Evolutionary conservation across 2,113 vertebrate genomes (phyloP).

Genomic region (Tichodroma muraria): DNA sequence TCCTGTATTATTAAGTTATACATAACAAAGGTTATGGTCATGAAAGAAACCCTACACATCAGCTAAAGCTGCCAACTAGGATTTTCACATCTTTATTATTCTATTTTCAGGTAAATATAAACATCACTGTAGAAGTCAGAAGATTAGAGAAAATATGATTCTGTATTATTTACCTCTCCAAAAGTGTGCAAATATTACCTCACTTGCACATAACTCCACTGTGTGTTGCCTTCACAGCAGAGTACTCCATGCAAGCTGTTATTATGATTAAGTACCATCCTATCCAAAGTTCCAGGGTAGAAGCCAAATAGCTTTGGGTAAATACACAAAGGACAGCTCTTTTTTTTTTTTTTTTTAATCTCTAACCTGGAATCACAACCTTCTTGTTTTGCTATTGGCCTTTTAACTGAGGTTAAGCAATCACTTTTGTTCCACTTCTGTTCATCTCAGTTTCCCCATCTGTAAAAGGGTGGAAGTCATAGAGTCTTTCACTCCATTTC

Average conservation of each 20-base stretch:
- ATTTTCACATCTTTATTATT: background rate
- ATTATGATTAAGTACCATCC: background rate
- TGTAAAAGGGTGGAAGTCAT: background rate
- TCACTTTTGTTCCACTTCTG: background rate
- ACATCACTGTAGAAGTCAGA: background rate
- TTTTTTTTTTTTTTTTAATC: background rate
- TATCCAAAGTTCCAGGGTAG: background rate
- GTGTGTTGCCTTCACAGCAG: background rate
- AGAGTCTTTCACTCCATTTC: background rate
- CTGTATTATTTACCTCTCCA: background rate
- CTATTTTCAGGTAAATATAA: background rate
- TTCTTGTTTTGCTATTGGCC: background rate
- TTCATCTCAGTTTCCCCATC: background rate
- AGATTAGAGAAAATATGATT: background rate
- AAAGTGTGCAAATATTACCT: background rate
- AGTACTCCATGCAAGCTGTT: background rate
- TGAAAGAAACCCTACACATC: background rate
- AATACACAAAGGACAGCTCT: background rate
- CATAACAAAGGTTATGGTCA: background rate
- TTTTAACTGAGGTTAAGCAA: background rate
- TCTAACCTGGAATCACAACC: background rate
- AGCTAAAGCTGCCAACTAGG: background rate
- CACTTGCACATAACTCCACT: background rate
- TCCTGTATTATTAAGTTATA: background rate
- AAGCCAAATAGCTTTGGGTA: background rate